These are phyloP conservation scores for Dendroctonus ponderosae DNA, from an alignment of 1,140 invertebrate species.

Conservation along the genomic window DNA sequence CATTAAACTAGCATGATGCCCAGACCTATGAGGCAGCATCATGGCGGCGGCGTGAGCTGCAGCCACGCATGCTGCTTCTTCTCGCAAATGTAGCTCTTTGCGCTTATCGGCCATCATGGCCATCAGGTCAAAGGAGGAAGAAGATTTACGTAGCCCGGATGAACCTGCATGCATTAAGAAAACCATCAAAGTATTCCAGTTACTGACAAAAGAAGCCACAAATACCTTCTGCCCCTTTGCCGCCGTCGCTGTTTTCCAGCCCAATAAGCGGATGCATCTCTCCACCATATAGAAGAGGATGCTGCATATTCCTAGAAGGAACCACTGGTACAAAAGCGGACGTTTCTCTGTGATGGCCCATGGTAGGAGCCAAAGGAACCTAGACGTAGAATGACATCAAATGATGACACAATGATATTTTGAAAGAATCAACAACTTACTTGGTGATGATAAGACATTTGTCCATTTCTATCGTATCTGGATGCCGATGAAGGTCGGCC, in stretches of 20 bases:
- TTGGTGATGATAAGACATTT: conserved; percentile 70
- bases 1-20: conserved; percentile 42
- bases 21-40: conserved; percentile 55
- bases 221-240: conserved; percentile 48
- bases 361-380: conserved; percentile 50
- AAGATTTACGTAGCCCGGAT: conserved; percentile 48
- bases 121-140: conserved; percentile 72
- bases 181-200: no score
- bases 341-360: conserved; percentile 67
- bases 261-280: conserved; percentile 63
- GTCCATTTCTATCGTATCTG: conserved; percentile 57
- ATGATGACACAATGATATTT: not conserved
- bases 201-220: no score
- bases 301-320: conserved; percentile 65
- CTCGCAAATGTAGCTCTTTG: conserved; percentile 71
- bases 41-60: conserved; percentile 55
- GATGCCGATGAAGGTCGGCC: conserved; percentile 48
- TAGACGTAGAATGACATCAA: not conserved
- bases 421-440: conserved; percentile 9
- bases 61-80: conserved; percentile 57
- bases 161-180: no score
- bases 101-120: conserved; percentile 85
- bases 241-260: conserved; percentile 55
- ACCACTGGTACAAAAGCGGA: conserved; percentile 83
- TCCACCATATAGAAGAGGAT: conserved; percentile 63